Base-by-base conservation (phyloP, 2,888 invertebrate genomes). In the Amorpha juglandis region DNA sequence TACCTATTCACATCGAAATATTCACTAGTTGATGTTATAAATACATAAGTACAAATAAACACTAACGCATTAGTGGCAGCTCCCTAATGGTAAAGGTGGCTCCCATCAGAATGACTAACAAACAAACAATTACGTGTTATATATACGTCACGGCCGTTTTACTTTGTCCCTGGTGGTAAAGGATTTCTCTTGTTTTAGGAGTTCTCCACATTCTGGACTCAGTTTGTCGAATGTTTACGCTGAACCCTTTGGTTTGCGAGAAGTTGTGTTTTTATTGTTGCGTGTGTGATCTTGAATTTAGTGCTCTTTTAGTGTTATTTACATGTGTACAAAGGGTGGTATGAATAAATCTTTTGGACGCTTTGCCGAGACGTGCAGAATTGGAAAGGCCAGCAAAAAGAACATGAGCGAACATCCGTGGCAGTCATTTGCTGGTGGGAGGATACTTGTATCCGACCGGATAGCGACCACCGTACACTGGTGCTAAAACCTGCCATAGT, bases 21-120 rank as follows among this genome's bases (percentile, higher is more conserved):
- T 48, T 35, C 63, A 27, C 21, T 47, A 63, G 38, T 51, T 63
- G 51, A 51, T 51, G 38, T 63, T 6, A 47, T 19, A 63, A 48
- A 63, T 48, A 19, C 58, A 38, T 16, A 45, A 11, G 45, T 2
- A 45, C 38, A 75, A 71, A 78, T 77, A 83, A 88, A 90, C 82
- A 84, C 74, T 82, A 87, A 86, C 83, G 84, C 88, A 88, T 89
- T 88, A 88, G 82, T 77, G 65, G 62, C 69, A 71, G 69, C 65
- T 73, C 64, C 77, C 83, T 88, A 87, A 87, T 84, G 83, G 82
- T 66, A 71, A 89, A 88, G 84, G 88, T 89, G 90, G 85, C 71
- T 76, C 78, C 70, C 74, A 73, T 90, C 89, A 78, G 71, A 70
- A 74, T 77, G 78, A 79, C 68, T 81, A 74, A 81, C 81, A 88